Percentiles rank a stretch among this genome's conserved stretches.
These are phyloP conservation scores for Phycodurus eques DNA, from an alignment of 2,113 vertebrate species.

Conservation along the genomic window DNA sequence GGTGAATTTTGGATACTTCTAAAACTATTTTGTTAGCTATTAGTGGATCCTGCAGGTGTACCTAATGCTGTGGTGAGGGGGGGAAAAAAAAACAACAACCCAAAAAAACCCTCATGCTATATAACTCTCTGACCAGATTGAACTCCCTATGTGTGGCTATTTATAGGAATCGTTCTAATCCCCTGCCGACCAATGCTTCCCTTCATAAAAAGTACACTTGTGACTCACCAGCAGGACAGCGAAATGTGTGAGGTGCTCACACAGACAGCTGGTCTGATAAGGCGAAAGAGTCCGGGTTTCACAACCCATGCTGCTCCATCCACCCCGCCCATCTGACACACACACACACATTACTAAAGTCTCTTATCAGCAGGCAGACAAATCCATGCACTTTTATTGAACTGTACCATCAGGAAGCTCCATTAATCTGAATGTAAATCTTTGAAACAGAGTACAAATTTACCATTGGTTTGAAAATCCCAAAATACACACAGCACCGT, in stretches of 20 bases:
- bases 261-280: conserved; percentile 83
- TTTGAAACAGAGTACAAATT: conserved; percentile 37
- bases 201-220: conserved; percentile 8
- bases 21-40: too few species aligned
- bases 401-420: background rate
- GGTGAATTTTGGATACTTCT: too few species aligned
- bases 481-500: conserved; percentile 79
- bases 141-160: background rate
- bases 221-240: conserved; percentile 85
- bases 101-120: background rate
- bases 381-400: background rate
- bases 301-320: conserved; percentile 83
- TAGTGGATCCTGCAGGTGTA: too few species aligned
- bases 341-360: conserved; percentile 9
- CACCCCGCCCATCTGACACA: conserved; percentile 80
- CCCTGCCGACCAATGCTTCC: background rate
- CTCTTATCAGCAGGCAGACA: conserved; percentile 13
- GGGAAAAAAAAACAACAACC: too few species aligned
- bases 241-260: conserved; percentile 91
- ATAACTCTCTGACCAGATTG: background rate
- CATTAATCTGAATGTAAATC: conserved; percentile 8
- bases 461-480: conserved; percentile 82
- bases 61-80: too few species aligned
- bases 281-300: conserved; percentile 63
- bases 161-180: background rate